Evolutionary conservation across 2,888 invertebrate genomes (phyloP), one percentile per base, ranked within the genome.

Genomic region (Halictus ligatus): DNA sequence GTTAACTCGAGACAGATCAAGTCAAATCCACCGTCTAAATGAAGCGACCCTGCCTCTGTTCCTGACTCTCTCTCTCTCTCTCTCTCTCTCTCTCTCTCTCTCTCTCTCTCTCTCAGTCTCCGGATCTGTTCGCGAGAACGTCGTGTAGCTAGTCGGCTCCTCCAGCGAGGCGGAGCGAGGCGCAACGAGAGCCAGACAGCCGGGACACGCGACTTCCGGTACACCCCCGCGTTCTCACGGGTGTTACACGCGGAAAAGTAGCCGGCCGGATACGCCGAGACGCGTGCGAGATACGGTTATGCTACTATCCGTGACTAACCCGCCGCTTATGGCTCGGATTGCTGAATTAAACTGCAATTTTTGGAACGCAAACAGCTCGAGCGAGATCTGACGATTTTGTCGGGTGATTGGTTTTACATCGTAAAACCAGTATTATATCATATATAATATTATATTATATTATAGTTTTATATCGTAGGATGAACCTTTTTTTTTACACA

Each of bases 171-270:
- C 67, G 67, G 10, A 69, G 35, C 35, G 67, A 40, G 67, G 18
- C 58, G 58, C 58, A 58, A 58, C n/a, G n/a, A n/a, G n/a, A 58
- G 58, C 25, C n/a, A 78, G 72, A 81, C 71, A 72, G 48, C 35
- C 64, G 15, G n/a, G 78, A 8, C 29, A 48, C 48, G 64, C 54
- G 48, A 69, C 67, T 69, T 69, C 67, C 64, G 50, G 40, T 60
- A 48, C 35, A 58, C 64, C 89, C 77, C 83, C 85, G 75, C 85
- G 85, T 87, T 92, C 90, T 89, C 91, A 91, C 89, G 90, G 89
- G 88, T 89, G 90, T 92, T 91, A 89, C 85, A 82, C 87, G 75
- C 82, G 86, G 76, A 81, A 75, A 54, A 60, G 84, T 81, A 60
- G 87, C 83, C 84, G 84, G 71, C 75, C 80, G 73, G 80, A 71